A percentile compares a stretch with the other conserved stretches of the same genome.
Evolutionary conservation across 1,140 invertebrate species (phyloP).

Genomic region (Mycetomoellerius zeteki): DNA sequence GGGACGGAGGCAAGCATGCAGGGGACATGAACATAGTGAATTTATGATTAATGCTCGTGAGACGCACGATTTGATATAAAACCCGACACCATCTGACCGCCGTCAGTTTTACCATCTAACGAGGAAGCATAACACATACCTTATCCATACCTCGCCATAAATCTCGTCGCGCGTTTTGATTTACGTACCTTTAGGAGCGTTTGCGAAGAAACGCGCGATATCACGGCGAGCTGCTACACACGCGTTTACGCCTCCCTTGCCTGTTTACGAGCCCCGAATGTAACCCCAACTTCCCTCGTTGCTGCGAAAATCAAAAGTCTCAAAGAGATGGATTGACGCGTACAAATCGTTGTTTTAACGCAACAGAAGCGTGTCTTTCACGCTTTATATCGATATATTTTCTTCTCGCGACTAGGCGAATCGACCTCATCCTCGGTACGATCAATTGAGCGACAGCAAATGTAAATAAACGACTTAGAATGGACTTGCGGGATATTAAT

Average conservation of each 20-base stretch:
- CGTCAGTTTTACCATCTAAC: slow-evolving; percentile 74
- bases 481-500: slow-evolving; percentile 40
- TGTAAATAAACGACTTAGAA: slow-evolving; percentile 6
- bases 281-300: neutral
- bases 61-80: slow-evolving; percentile 76
- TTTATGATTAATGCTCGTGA: slow-evolving; percentile 73
- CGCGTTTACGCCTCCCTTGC: slow-evolving; percentile 15
- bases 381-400: neutral
- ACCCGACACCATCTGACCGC: slow-evolving; percentile 66
- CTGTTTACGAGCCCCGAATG: slow-evolving; percentile 23
- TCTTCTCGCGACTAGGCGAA: neutral
- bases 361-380: slow-evolving; percentile 2
- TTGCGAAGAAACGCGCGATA: slow-evolving; percentile 47
- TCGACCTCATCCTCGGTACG: neutral
- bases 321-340: slow-evolving; percentile 12
- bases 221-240: neutral
- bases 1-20: neutral
- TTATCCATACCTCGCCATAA: slow-evolving; percentile 74
- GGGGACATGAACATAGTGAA: slow-evolving; percentile 29
- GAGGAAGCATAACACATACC: slow-evolving; percentile 65
- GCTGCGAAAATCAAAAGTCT: slow-evolving; percentile 14
- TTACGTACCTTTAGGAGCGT: slow-evolving; percentile 64
- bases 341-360: slow-evolving; percentile 42
- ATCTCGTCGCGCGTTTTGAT: slow-evolving; percentile 69
- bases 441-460: neutral